Evolutionary conservation across 1,140 invertebrate genomes (phyloP), one percentile per base, ranked within the genome.

Genomic region (Drosophila lowei): DNA sequence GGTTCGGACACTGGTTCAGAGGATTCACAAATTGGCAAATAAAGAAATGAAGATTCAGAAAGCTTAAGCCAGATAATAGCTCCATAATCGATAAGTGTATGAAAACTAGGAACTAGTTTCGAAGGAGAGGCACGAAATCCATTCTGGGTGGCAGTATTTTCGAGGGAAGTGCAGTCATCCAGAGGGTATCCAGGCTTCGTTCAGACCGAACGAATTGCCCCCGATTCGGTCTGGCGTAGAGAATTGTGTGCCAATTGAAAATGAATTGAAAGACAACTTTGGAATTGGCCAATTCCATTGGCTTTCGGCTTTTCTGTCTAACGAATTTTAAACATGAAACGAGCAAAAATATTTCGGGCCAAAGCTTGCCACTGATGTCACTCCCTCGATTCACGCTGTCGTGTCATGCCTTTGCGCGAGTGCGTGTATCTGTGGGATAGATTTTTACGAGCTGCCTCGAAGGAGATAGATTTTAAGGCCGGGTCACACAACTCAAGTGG

Each of bases 201-300:
- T 9, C 2, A 30, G 30, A 3, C 8, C 30, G 23, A 25, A 25
- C 23, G 23, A 25, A 25, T 25, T 25, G 23, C 23, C 23, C 23
- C 5, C 23, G 3, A 50, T 63, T 63, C 9, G 11, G 11, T 13
- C 25, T 61, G 43, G 43, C 41, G 56, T 23, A 47, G 18, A 18
- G 18, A 18, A 18, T 59, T 68, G 62, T 84, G 80, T 79, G 80
- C 62, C 80, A 84, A 71, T 77, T 84, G 80, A 72, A 79, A 85
- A 84, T 84, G 65, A 85, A 85, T 79, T 64, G 57, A 59, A 72
- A 72, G 81, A 66, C 78, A 73, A 72, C 54, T 70, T 63, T 74
- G 55, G 80, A 72, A 75, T 54, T 58, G 65, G 61, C 56, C 67
- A 72, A 73, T 58, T 64, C 11, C 42, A 38, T 47, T 15, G 53